These are phyloP conservation scores for Agrochola circellaris DNA, from an alignment of 2,888 invertebrate species.

Conservation along the genomic window DNA sequence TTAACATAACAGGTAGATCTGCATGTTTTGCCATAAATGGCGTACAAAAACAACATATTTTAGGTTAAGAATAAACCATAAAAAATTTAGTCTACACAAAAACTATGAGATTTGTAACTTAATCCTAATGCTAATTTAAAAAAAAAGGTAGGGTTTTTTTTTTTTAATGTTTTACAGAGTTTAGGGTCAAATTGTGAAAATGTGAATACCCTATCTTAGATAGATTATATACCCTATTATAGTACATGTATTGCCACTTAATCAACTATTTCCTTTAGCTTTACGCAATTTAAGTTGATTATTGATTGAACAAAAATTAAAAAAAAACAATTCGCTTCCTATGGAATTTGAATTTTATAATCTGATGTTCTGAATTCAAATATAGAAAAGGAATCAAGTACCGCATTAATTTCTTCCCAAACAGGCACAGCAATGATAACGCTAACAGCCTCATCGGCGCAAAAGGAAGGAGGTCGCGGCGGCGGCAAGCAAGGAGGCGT, in stretches of 20 bases:
- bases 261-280: background rate
- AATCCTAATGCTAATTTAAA: no score
- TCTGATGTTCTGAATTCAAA: background rate
- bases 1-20: no score
- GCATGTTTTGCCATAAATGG: no score
- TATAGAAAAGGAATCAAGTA: background rate
- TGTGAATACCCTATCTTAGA: background rate
- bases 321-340: background rate
- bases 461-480: conserved; percentile 82
- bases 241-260: background rate
- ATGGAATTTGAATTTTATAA: background rate
- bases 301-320: background rate
- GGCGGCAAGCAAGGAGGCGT: conserved; percentile 87
- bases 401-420: background rate
- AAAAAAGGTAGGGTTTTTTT: no score
- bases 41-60: no score
- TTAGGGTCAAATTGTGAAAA: no score
- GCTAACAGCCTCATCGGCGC: conserved; percentile 80
- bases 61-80: no score
- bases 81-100: no score
- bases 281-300: background rate
- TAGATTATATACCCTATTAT: no score
- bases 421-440: conserved; percentile 87
- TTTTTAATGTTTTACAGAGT: no score
- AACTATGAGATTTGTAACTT: no score